Evolutionary conservation across 2,888 invertebrate species (phyloP), one percentile per base, ranked within the genome.

Genomic region (Girardia tigrina): DNA sequence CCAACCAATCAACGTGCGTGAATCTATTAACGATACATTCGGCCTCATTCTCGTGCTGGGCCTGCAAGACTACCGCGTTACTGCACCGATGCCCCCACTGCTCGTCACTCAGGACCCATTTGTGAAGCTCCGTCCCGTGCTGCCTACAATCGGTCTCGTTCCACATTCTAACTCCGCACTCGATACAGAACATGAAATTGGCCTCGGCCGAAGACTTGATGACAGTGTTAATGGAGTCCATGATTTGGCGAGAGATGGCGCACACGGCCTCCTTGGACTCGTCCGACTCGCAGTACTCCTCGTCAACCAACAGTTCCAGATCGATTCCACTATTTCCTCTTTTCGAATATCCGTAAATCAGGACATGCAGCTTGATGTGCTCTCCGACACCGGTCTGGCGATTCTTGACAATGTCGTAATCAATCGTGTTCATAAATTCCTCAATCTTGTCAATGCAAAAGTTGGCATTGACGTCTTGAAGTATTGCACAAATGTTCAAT

Each of bases 401-500:
- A 56, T n/a, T 56, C 23, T 56, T 56, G 6, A 56, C 56, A 23
- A n/a, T 8, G 23, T 56, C 56, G 23, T 56, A 56, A n/a, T 56
- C 56, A 56, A 56, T 23, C n/a, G 56, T n/a, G n/a, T 56, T 56
- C 56, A 56, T 56, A 56, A 56, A 56, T 56, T 56, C 56, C 56
- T 56, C 56, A 56, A 56, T 56, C 23, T 56, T 56, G 23, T 56
- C 56, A 56, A 56, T 56, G n/a, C 56, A 56, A 56, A 56, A 56
- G 23, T 56, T 56, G 6, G 56, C 56, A 56, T 56, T 56, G n/a
- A 56, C 56, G 23, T 56, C 56, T 56, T 56, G 56, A 56, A 56
- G 56, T 56, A 56, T 56, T 56, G 56, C 56, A 56, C 56, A 56
- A 56, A 56, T 56, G n/a, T 56, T 56, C 56, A 56, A 56, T 12